Evolutionary conservation across 2,797 vertebrate species (phyloP), one percentile per base, ranked within the genome.

Genomic region (Acrossocheilus wenchowensis): DNA sequence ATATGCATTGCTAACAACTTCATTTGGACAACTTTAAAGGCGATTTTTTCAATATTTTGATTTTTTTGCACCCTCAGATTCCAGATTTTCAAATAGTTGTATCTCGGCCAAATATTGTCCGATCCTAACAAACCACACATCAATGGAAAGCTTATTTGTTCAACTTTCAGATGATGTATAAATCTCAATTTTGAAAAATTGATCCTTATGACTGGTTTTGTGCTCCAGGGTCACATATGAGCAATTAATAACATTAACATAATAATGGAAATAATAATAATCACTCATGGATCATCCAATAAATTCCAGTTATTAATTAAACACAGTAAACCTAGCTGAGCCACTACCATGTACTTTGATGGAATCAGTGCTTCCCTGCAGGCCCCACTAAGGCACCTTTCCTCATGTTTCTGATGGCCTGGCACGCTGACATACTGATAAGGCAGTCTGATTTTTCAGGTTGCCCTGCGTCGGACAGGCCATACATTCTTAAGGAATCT

Each of bases 401-500:
- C 52, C 86, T 85, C 79, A 26, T 77, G 71, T 75, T 78, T 52
- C 45, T 39, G 64, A 71, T 39, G 43, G 7, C 23, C 30, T 57
- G 71, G 78, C 86, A 68, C 73, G 43, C 79, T 78, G 69, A 57
- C 64, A 85, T 64, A 75, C 17, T 50, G 41, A 52, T 60, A 52
- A 26, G 57, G 43, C n/a, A 77, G 81, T 45, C 57, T 74, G 12
- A 84, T 82, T 81, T 89, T 86, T 89, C 83, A 26, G 62, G 36
- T 75, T 66, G 41, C 52, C 26, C 66, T 90, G 87, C 80, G 39
- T 83, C 34, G 78, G 88, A 91, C 87, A 80, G 60, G 62, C 83
- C 11, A 72, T 52, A 15, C 83, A 45, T 83, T 82, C 50, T 57
- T 64, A 62, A 86, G 87, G 88, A 88, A 83, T 87, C 82, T 89